phyloP scores from a whole-genome alignment of 2,113 vertebrate species.

The Vanacampus margaritifer region DNA sequence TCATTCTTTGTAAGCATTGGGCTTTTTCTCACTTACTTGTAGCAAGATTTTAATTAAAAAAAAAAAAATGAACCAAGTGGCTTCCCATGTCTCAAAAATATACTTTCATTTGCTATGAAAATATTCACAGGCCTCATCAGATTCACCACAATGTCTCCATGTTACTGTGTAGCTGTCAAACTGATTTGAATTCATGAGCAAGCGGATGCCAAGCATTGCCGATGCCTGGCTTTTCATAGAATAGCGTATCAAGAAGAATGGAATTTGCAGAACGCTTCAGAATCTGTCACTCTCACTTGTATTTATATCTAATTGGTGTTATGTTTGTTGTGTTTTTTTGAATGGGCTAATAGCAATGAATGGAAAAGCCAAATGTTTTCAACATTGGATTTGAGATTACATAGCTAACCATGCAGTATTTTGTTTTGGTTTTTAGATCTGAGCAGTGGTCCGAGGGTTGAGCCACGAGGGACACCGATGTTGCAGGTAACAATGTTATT shows the following conservation, averaged over 20 bases:
- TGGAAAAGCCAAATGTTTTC: neutral
- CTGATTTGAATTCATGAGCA: constrained; percentile 57
- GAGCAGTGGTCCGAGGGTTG: too few species aligned
- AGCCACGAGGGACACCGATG: too few species aligned
- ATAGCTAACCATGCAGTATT: too few species aligned
- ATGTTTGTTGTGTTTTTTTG: neutral
- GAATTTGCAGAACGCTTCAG: constrained; percentile 13
- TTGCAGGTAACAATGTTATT: too few species aligned
- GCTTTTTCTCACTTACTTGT: constrained; percentile 12
- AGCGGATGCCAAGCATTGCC: constrained; percentile 35
- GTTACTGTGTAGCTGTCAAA: constrained; percentile 46
- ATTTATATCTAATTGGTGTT: constrained; percentile 20
- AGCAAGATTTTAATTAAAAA: constrained; percentile 30
- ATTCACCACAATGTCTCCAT: constrained; percentile 23
- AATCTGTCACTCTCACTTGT: constrained; percentile 46
- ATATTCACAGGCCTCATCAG: constrained; percentile 33
- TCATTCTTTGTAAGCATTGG: neutral
- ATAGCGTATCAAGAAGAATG: constrained; percentile 36
- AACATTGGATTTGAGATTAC: neutral
- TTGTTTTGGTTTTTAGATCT: neutral
- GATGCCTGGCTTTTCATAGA: constrained; percentile 33
- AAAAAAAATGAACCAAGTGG: constrained; percentile 30
- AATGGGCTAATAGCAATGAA: constrained; percentile 7
- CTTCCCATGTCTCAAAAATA: constrained; percentile 28
- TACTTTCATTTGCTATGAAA: constrained; percentile 41